Evolutionary conservation across 2,888 invertebrate genomes (phyloP).

Genomic region (Chaitophorus viminalis): DNA sequence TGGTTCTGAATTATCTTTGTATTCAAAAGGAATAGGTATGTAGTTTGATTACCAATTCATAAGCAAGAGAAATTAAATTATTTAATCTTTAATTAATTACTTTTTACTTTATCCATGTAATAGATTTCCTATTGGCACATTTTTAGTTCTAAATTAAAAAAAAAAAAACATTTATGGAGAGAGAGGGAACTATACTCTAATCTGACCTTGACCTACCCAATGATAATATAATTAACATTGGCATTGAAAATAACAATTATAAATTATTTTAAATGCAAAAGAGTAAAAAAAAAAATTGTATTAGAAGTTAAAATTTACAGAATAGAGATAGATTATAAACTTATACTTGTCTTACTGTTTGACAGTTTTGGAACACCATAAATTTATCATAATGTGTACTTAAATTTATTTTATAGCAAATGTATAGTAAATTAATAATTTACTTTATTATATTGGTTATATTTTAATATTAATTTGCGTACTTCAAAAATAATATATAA

Average conservation of each 20-base stretch:
- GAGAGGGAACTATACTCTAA: not conserved
- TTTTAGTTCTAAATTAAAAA: not conserved
- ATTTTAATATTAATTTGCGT: not conserved
- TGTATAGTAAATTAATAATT: not conserved
- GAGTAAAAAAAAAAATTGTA: not conserved
- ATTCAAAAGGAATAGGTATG: too few relatives aligned
- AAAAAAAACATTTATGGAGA: not conserved
- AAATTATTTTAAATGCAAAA: not conserved
- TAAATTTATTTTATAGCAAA: not conserved
- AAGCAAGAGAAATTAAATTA: too few relatives aligned
- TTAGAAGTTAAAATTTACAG: not conserved
- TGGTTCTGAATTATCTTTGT: too few relatives aligned
- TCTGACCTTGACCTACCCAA: not conserved
- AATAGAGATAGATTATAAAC: not conserved
- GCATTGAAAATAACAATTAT: not conserved
- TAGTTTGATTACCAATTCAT: too few relatives aligned
- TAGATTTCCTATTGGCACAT: too few relatives aligned
- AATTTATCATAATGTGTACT: too few relatives aligned
- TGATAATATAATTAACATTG: not conserved
- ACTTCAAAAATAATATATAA: not conserved
- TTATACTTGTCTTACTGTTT: not conserved
- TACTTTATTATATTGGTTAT: not conserved
- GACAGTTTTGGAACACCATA: not conserved
- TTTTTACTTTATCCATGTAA: too few relatives aligned
- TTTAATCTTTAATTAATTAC: too few relatives aligned